Evolutionary conservation across 2,113 vertebrate species (phyloP).

Genomic region (Halcyon malimbica): DNA sequence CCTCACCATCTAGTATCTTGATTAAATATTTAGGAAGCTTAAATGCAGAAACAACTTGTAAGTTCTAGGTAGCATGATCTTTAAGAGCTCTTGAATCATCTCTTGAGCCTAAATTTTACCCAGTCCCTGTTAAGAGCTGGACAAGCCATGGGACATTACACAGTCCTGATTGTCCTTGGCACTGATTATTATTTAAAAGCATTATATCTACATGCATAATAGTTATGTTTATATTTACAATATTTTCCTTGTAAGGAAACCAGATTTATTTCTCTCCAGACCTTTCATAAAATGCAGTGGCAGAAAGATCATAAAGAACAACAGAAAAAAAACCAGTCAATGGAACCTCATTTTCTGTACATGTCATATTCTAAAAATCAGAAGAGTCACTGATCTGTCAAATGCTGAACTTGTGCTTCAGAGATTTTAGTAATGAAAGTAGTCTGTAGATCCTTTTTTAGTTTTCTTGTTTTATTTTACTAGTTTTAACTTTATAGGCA

Average conservation of each 20-base stretch:
- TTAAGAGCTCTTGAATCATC: not conserved
- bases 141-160: not conserved
- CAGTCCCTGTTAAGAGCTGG: not conserved
- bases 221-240: not conserved
- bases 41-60: not conserved
- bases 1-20: not conserved
- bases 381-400: not conserved
- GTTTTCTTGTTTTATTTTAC: not conserved
- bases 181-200: not conserved
- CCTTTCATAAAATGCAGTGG: not conserved
- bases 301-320: not conserved
- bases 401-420: not conserved
- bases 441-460: not conserved
- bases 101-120: not conserved
- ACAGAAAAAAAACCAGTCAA: not conserved
- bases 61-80: not conserved
- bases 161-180: not conserved
- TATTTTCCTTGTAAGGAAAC: not conserved
- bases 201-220: not conserved
- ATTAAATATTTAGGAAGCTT: not conserved
- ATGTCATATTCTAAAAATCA: not conserved
- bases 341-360: not conserved
- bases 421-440: not conserved
- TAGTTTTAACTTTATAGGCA: not conserved
- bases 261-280: not conserved